A percentile compares a stretch with the other conserved stretches of the same genome.
Evolutionary conservation across 2,113 vertebrate genomes (phyloP).

Genomic region (Tretioscincus oriximinensis): DNA sequence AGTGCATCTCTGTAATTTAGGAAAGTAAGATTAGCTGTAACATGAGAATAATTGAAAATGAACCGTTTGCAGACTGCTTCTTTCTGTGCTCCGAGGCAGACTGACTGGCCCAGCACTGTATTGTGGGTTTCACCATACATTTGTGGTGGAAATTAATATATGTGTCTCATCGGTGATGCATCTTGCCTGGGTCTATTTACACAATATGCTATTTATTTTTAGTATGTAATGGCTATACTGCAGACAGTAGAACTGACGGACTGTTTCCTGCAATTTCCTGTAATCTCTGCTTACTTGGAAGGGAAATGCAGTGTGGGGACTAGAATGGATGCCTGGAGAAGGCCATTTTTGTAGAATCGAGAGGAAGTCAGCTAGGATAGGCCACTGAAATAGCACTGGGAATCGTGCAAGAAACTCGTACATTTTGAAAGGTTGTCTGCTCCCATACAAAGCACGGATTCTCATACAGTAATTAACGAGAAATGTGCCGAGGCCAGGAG

Average conservation of each 20-base stretch:
- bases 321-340: no score
- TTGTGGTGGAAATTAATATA: neutral
- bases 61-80: neutral
- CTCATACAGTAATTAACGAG: no score
- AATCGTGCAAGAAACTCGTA: no score
- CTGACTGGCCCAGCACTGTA: neutral
- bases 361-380: no score
- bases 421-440: no score
- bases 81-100: neutral
- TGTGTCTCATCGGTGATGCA: neutral
- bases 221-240: neutral
- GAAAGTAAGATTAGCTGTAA: neutral
- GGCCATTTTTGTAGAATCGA: no score
- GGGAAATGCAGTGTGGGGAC: neutral
- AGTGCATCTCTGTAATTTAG: neutral
- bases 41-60: neutral
- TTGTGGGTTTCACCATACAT: neutral
- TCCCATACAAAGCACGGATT: no score
- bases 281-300: neutral
- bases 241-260: neutral
- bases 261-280: slow-evolving; percentile 14
- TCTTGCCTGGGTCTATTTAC: accelerated
- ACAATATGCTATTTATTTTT: accelerated
- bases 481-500: no score
- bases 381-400: no score